Percentiles rank a stretch among this genome's conserved stretches.
Evolutionary conservation across 1,140 invertebrate species (phyloP).

Genomic region (Monomorium pharaonis): DNA sequence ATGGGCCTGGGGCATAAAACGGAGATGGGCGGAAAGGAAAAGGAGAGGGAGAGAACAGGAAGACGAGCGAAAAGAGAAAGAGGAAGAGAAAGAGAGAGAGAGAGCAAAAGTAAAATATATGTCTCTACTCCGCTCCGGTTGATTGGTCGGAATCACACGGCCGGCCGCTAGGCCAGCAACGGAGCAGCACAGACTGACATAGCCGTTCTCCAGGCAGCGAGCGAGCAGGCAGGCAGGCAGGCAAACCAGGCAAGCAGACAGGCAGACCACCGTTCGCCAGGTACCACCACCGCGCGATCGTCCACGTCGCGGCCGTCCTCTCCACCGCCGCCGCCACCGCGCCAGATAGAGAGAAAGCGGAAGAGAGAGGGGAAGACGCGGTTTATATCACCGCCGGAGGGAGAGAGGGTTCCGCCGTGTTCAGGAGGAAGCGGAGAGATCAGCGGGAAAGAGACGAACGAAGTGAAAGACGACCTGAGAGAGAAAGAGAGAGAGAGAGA

Average conservation of each 20-base stretch:
- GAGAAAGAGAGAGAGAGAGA: too few species aligned
- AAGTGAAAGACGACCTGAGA: not conserved
- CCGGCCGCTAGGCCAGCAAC: conserved; percentile 45
- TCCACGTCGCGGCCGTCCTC: conserved; percentile 63
- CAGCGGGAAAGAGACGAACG: not conserved
- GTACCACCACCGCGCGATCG: conserved; percentile 67
- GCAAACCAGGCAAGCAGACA: not conserved
- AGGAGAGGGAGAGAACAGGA: too few species aligned
- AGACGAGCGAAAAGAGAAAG: not conserved
- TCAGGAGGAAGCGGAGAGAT: conserved; percentile 27
- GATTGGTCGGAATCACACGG: conserved; percentile 34
- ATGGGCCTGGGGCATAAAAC: conserved; percentile 34
- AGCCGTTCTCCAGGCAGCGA: conserved; percentile 63
- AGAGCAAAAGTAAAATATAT: not conserved
- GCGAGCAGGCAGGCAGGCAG: conserved; percentile 7
- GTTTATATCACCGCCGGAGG: not conserved
- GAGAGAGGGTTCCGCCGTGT: not conserved
- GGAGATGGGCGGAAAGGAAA: not conserved
- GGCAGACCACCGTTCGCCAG: conserved; percentile 65
- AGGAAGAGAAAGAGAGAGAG: not conserved
- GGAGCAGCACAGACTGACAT: conserved; percentile 65
- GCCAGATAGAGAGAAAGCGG: conserved; percentile 64
- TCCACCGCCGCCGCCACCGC: conserved; percentile 26
- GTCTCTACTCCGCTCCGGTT: conserved; percentile 21
- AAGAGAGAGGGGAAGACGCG: conserved; percentile 61